Percentiles rank a stretch among this genome's conserved stretches.
These are phyloP conservation scores for Delichon dasypus DNA, from an alignment of 2,797 vertebrate genomes.

Conservation along the genomic window DNA sequence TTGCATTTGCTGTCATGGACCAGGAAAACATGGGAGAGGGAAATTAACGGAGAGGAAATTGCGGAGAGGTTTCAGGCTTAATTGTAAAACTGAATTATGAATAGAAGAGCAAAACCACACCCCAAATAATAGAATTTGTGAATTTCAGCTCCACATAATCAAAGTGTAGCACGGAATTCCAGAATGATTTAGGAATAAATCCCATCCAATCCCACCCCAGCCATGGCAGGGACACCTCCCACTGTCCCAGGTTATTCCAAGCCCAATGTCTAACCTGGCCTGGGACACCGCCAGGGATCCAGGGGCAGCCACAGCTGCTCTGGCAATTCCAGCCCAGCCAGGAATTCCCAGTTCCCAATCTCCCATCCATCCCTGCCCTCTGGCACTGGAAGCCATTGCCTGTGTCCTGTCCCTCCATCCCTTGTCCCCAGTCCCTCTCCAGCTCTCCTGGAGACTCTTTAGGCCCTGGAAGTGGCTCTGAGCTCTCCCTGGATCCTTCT, in stretches of 20 bases:
- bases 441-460: not conserved
- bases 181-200: not conserved
- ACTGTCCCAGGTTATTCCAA: not conserved
- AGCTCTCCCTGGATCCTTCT: not conserved
- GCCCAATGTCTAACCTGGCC: not conserved
- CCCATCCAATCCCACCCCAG: accelerated
- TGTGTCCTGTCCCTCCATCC: not conserved
- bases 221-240: not conserved
- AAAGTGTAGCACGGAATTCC: not conserved
- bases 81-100: not conserved
- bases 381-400: not conserved
- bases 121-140: not conserved
- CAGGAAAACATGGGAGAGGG: not conserved
- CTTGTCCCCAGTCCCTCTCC: not conserved
- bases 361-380: not conserved
- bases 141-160: too few relatives aligned
- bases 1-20: accelerated
- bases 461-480: not conserved
- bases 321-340: not conserved
- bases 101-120: not conserved
- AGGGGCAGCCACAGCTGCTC: not conserved
- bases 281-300: not conserved
- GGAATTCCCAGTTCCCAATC: not conserved
- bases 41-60: not conserved
- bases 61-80: not conserved